Conservation (phyloP, 30 jellyfish, hydroid and myxozoan species). For the Pseudorhiza aurosa region DNA sequence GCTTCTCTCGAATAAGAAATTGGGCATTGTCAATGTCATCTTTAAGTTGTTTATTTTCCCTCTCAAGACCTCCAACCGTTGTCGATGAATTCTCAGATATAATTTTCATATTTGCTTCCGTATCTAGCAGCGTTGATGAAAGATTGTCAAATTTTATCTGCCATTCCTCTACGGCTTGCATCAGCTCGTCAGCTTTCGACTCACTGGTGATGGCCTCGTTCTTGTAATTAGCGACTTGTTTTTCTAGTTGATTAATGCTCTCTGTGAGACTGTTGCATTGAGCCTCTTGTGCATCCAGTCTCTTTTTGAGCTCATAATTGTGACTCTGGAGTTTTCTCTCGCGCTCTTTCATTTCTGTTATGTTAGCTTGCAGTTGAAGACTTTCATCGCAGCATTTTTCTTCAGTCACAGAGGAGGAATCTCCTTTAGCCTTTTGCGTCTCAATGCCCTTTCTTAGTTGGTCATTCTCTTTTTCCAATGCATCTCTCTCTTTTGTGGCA, state of each 20-base stretch:
- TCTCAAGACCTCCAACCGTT: neutral
- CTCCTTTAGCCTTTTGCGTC: too few species aligned
- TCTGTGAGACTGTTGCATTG: neutral
- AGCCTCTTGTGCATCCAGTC: constrained; percentile 1
- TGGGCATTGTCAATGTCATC: neutral
- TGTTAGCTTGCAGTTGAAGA: neutral
- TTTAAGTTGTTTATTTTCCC: neutral
- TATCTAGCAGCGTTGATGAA: constrained; percentile 7
- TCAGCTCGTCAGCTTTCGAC: neutral
- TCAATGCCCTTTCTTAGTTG: neutral
- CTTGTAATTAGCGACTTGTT: neutral
- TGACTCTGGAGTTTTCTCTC: neutral
- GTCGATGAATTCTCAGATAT: neutral
- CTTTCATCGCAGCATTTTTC: too few species aligned
- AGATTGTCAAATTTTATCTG: constrained; percentile 1
- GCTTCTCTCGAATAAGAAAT: neutral
- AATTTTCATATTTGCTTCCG: neutral
- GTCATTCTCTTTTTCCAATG: neutral
- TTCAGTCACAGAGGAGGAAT: too few species aligned
- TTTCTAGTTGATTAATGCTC: neutral
- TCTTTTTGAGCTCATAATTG: constrained; percentile 23
- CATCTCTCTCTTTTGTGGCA: neutral
- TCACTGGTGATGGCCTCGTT: neutral
- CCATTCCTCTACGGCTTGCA: constrained; percentile 1
- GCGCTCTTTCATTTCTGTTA: constrained; percentile 11